Evolutionary conservation across 1,140 invertebrate species (phyloP).

Genomic region (Formica selysi): DNA sequence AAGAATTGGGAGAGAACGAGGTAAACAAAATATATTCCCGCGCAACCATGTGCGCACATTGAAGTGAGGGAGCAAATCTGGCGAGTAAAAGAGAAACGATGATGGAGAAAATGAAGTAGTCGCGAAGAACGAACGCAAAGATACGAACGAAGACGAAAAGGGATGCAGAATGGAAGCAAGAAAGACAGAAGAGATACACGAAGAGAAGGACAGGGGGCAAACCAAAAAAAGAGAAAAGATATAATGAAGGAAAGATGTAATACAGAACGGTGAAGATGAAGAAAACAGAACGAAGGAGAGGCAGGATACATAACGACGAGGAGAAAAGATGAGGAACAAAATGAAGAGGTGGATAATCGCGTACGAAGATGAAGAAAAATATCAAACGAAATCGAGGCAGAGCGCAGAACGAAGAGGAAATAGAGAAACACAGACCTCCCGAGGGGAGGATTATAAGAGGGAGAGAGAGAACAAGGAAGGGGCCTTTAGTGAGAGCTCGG

Average conservation of each 20-base stretch:
- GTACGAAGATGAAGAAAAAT: constrained; percentile 46
- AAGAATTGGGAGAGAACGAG: constrained; percentile 82
- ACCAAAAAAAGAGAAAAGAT: not conserved
- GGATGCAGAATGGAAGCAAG: not conserved
- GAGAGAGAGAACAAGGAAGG: constrained; percentile 6
- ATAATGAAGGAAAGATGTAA: not conserved
- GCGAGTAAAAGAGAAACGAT: not conserved
- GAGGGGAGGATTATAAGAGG: not conserved
- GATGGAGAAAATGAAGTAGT: constrained; percentile 43
- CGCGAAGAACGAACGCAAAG: constrained; percentile 6
- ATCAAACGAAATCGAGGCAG: not conserved
- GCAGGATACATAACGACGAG: constrained; percentile 2
- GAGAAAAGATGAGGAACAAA: not conserved
- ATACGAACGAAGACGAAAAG: not conserved
- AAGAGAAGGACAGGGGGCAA: not conserved
- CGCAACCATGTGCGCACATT: constrained; percentile 50
- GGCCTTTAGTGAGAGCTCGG: constrained; percentile 26
- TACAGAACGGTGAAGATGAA: not conserved
- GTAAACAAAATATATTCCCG: constrained; percentile 85
- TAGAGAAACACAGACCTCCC: not conserved
- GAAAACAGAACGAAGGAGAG: constrained; percentile 36
- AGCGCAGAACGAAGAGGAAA: constrained; percentile 9
- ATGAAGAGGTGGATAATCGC: not conserved
- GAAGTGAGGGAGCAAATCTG: not conserved
- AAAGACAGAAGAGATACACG: not conserved